These are phyloP conservation scores for Athene cunicularia DNA, from an alignment of 2,113 vertebrate genomes.

Conservation along the genomic window DNA sequence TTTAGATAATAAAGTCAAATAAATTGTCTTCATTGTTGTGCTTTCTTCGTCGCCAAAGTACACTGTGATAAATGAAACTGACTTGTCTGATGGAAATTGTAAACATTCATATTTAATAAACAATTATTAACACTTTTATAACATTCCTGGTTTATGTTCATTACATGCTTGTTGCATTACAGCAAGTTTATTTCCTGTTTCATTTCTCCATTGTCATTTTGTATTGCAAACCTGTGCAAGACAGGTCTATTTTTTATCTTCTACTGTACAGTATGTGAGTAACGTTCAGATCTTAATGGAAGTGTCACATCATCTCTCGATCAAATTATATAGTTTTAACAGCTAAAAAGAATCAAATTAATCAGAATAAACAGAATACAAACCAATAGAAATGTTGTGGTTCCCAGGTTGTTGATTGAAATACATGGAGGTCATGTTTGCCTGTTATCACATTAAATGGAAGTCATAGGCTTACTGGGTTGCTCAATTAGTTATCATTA, in stretches of 20 bases:
- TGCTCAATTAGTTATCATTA: background rate
- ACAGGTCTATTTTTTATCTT: conserved; percentile 32
- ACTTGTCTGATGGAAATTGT: background rate
- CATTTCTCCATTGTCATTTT: background rate
- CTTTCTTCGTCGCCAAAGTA: conserved; percentile 15
- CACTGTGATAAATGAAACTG: conserved; percentile 30
- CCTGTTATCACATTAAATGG: background rate
- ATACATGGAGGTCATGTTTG: background rate
- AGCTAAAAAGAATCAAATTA: conserved; percentile 49
- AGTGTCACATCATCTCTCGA: conserved; percentile 58
- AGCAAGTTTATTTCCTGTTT: conserved; percentile 37
- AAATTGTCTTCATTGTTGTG: conserved; percentile 22
- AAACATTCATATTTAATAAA: conserved; percentile 51
- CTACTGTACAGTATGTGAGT: background rate
- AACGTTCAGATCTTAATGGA: conserved; percentile 26
- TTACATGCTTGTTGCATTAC: conserved; percentile 8
- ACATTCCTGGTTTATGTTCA: conserved; percentile 24
- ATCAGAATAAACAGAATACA: conserved; percentile 19
- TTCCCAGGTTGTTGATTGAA: conserved; percentile 3
- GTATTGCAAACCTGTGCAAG: background rate
- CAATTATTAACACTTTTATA: conserved; percentile 41
- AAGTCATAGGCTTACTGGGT: background rate
- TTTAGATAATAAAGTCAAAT: conserved; percentile 46
- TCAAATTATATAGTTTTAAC: conserved; percentile 54
- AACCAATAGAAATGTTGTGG: background rate